phyloP scores from a whole-genome alignment of 2,888 invertebrate genomes.

The Diaperis boleti region DNA sequence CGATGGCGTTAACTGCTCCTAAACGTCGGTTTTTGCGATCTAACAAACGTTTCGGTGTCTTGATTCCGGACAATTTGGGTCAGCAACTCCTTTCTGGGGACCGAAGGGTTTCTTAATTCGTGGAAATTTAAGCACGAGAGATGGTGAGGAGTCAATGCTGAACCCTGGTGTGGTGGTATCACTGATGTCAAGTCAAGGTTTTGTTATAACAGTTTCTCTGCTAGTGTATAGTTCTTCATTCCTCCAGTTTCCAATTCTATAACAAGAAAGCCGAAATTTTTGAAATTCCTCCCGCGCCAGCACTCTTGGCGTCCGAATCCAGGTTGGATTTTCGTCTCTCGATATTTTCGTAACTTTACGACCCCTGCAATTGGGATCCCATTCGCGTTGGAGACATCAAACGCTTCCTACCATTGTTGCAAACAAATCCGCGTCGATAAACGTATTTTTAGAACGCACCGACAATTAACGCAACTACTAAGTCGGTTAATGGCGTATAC shows the following conservation, averaged over 20 bases:
- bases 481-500: constrained; percentile 39
- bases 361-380: not conserved
- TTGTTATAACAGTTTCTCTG: too few relatives aligned
- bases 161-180: too few relatives aligned
- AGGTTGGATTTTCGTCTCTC: too few relatives aligned
- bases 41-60: constrained; percentile 6
- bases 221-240: too few relatives aligned
- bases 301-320: too few relatives aligned
- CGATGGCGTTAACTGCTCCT: constrained; percentile 26
- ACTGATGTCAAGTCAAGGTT: too few relatives aligned
- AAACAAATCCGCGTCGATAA: constrained; percentile 32
- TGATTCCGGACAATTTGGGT: constrained; percentile 27
- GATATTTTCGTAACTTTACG: constrained; percentile 27
- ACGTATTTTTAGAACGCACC: constrained; percentile 33
- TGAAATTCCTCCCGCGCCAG: too few relatives aligned
- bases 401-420: constrained; percentile 33
- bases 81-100: constrained; percentile 8
- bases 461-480: constrained; percentile 38
- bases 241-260: too few relatives aligned
- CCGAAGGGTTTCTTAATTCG: too few relatives aligned
- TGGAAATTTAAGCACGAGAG: too few relatives aligned
- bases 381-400: constrained; percentile 16
- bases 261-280: too few relatives aligned
- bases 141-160: too few relatives aligned
- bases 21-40: constrained; percentile 19